Evolutionary conservation across 1,140 invertebrate genomes (phyloP).

Genomic region (Cydia amplana): DNA sequence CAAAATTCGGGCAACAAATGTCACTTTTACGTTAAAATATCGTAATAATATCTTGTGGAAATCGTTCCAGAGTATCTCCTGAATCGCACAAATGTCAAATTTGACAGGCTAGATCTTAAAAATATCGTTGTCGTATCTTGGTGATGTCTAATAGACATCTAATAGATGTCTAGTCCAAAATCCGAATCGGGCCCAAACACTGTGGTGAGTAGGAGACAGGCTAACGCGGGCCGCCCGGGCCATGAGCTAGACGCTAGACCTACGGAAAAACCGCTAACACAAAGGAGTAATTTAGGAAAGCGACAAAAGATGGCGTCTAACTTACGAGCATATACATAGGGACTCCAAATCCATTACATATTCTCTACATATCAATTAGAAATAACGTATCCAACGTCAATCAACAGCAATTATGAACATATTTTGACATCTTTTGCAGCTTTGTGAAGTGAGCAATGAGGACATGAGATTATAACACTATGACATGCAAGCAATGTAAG

Average conservation of each 20-base stretch:
- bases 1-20: too few species aligned
- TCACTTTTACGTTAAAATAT: too few species aligned
- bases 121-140: too few species aligned
- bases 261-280: conserved; percentile 4
- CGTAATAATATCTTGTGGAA: too few species aligned
- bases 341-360: neutral
- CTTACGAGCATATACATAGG: neutral
- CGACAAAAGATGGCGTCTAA: neutral
- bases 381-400: neutral
- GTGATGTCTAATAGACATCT: too few species aligned
- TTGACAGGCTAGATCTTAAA: too few species aligned
- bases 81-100: too few species aligned
- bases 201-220: neutral
- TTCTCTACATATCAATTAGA: neutral
- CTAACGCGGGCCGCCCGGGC: neutral
- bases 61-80: too few species aligned
- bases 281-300: conserved; percentile 9
- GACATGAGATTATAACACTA: neutral
- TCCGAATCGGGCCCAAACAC: too few species aligned
- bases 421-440: neutral
- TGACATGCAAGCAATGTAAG: neutral
- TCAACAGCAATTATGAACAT: neutral
- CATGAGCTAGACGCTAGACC: conserved; percentile 9
- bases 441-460: neutral
- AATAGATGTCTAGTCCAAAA: too few species aligned